phyloP scores from a whole-genome alignment of 1,140 invertebrate genomes.

The Diplogasteroides magnus region DNA sequence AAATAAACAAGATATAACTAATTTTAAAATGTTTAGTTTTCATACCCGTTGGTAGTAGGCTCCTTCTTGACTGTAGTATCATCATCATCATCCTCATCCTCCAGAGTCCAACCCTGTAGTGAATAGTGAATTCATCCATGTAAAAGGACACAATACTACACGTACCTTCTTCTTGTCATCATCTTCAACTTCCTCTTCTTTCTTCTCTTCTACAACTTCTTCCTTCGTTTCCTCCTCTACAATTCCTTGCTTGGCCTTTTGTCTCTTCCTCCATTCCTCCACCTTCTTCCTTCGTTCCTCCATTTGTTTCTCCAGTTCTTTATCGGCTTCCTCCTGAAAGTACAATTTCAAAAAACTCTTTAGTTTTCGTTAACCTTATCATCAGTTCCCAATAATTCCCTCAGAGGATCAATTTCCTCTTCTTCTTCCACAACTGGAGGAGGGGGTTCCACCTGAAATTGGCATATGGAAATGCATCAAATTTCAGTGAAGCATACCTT shows the following conservation, averaged over 20 bases:
- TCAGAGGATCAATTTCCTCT: constrained; percentile 5
- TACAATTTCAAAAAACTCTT: background rate
- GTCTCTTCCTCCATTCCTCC: constrained; percentile 65
- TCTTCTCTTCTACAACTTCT: background rate
- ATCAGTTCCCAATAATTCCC: constrained; percentile 2
- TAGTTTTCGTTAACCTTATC: background rate
- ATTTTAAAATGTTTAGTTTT: constrained; percentile 7
- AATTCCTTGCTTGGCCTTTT: constrained; percentile 61
- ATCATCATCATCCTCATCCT: constrained; percentile 57
- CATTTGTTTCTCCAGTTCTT: background rate
- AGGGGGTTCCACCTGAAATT: background rate
- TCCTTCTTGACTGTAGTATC: constrained; percentile 24
- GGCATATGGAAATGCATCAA: background rate
- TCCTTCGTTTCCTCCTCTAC: constrained; percentile 60
- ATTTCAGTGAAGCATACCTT: background rate
- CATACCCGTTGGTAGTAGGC: too few relatives aligned
- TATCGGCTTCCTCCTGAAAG: constrained; percentile 2
- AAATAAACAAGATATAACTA: constrained; percentile 19
- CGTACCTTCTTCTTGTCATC: background rate
- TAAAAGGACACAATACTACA: constrained; percentile 58
- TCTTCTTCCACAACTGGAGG: constrained; percentile 1
- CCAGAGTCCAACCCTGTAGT: constrained; percentile 77
- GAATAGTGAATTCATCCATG: constrained; percentile 29
- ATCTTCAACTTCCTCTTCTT: constrained; percentile 4
- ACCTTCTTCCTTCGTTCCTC: constrained; percentile 9